phyloP scores from a whole-genome alignment of 2,888 invertebrate species.

The Trissolcus brochymenae region DNA sequence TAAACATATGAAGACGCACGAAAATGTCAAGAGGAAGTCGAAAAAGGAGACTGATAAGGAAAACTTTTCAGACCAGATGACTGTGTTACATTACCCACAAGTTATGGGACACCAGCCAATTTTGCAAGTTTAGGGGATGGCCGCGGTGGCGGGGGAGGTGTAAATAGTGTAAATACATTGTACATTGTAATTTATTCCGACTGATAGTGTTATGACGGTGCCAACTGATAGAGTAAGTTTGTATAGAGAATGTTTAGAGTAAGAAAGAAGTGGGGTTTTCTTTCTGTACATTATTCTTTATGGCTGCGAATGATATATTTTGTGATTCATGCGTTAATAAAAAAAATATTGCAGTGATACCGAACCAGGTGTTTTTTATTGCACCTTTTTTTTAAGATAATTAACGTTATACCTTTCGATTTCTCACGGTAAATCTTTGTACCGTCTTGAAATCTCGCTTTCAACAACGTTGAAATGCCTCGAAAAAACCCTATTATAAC shows the following conservation, averaged over 20 bases:
- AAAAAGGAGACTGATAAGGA: slow-evolving; percentile 76
- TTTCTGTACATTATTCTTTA: not conserved
- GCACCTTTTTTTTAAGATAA: not conserved
- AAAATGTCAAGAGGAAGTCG: slow-evolving; percentile 78
- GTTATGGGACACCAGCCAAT: slow-evolving; percentile 6
- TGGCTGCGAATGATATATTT: not conserved
- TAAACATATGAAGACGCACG: slow-evolving; percentile 94
- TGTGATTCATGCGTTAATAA: not conserved
- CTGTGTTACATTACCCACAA: slow-evolving; percentile 1
- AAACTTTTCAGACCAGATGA: slow-evolving; percentile 57
- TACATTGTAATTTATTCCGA: slow-evolving; percentile 22
- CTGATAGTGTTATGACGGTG: not conserved
- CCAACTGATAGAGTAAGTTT: no score
- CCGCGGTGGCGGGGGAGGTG: not conserved
- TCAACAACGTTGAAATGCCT: slow-evolving; percentile 58
- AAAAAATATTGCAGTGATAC: no score
- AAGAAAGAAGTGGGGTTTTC: not conserved
- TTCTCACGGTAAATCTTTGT: slow-evolving; percentile 39
- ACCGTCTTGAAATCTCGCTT: slow-evolving; percentile 26
- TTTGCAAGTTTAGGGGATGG: no score
- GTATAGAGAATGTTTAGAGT: no score
- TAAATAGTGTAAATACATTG: slow-evolving; percentile 33
- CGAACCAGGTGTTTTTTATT: slow-evolving; percentile 1
- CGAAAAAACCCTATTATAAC: slow-evolving; percentile 71
- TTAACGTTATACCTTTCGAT: slow-evolving; percentile 12